Evolutionary conservation across 1,140 invertebrate genomes (phyloP), one percentile per base, ranked within the genome.

Genomic region (Listronotus bonariensis): DNA sequence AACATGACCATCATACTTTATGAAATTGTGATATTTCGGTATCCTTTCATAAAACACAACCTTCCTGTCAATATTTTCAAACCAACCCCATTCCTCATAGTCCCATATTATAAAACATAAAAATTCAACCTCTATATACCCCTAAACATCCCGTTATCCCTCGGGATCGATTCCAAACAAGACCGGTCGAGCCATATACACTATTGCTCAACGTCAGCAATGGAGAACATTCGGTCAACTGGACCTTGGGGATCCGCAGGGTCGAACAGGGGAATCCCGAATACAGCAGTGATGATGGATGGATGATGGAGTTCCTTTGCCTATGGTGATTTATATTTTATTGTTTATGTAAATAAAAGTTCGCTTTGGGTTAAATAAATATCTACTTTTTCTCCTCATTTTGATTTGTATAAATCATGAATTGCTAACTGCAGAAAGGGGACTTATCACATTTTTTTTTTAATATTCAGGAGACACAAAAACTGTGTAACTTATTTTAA

Each of bases 201-300:
- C 64, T 62, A 70, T 70, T 65, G 65, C 55, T 70, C 68, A 70
- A 70, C 65, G 65, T 70, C 68, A 70, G 60, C 54, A 45, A 26
- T 53, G 42, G 45, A 46, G 65, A 70, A 70, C 68, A 70, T 70
- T 70, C 68, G 68, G 68, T 70, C 68, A 70, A 70, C 65, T 70
- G 65, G 65, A 45, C 68, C 68, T 67, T 55, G n/a, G 68, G 68
- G 68, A 70, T n/a, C 20, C n/a, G 40, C 48, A 36, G 45, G 52
- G 32, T 49, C n/a, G n/a, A 4, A 49, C 6, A 14, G 31, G 59
- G 59, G 34, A 49, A 52, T 53, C 48, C 51, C 38, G n/a, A 43
- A 26, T 62, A 62, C 59, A 62, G 31, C 12, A 15, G 26, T 48
- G 59, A 53, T 62, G 59, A 62, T 49, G 48, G 59, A 26, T 51